phyloP scores from a whole-genome alignment of 2,113 vertebrate genomes.

The Acrocephalus kingi region DNA sequence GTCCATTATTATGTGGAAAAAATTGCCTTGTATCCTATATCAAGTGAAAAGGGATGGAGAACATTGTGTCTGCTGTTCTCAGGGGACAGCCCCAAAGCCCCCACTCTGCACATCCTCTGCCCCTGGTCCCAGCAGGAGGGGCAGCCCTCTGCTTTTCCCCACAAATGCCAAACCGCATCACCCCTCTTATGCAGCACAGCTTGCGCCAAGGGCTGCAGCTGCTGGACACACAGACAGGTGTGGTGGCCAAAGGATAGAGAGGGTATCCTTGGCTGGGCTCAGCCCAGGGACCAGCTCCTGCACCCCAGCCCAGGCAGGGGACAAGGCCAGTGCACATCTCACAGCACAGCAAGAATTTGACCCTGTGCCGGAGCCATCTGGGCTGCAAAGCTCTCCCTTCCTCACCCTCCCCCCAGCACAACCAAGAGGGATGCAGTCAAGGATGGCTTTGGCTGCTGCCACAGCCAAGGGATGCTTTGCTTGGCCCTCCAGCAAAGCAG shows the following conservation, averaged over 20 bases:
- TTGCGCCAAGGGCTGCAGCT: background rate
- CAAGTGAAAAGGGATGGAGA: background rate
- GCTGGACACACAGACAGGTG: fast-evolving
- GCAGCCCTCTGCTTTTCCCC: background rate
- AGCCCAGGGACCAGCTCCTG: background rate
- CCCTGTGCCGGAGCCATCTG: fast-evolving
- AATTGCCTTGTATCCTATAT: background rate
- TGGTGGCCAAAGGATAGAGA: background rate
- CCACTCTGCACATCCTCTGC: background rate
- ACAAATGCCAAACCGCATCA: fast-evolving
- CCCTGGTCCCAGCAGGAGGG: fast-evolving
- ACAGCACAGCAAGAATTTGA: background rate
- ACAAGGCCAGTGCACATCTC: background rate
- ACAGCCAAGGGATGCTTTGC: background rate
- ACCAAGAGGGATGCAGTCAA: background rate
- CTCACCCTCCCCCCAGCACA: background rate
- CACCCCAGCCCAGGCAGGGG: background rate
- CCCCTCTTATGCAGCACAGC: background rate
- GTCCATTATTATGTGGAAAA: background rate
- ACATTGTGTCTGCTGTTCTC: background rate
- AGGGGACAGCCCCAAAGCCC: background rate
- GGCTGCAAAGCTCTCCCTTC: conserved; percentile 8
- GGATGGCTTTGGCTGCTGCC: background rate
- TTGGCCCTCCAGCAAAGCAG: background rate
- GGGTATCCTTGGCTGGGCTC: background rate